A percentile compares a stretch with the other conserved stretches of the same genome.
phyloP scores from a whole-genome alignment of 2,113 vertebrate genomes.

The Saimiri boliviensis region DNA sequence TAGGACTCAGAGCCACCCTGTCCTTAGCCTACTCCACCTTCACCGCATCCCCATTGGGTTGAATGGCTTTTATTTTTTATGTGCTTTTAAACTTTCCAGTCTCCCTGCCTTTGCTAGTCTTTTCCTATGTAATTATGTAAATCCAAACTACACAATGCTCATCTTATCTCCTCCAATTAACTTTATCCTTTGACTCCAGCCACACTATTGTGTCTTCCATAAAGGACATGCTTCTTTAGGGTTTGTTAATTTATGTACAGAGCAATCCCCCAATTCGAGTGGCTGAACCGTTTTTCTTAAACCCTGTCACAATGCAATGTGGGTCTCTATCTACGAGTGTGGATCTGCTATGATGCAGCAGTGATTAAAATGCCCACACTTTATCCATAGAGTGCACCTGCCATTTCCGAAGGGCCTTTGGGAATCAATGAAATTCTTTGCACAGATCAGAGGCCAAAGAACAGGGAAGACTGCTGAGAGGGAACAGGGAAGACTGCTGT shows the following conservation, averaged over 20 bases:
- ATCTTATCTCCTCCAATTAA: not conserved
- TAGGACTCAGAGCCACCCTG: no score
- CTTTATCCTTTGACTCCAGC: not conserved
- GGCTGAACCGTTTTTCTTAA: not conserved
- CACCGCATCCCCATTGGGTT: accelerated
- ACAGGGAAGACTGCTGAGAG: not conserved
- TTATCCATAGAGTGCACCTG: not conserved
- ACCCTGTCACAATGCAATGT: no score
- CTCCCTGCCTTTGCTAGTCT: not conserved
- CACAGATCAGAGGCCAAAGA: not conserved
- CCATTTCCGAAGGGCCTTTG: not conserved
- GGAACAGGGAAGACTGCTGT: not conserved
- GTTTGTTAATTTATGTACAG: not conserved
- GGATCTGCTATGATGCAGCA: not conserved
- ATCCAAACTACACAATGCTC: not conserved
- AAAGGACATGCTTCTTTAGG: not conserved
- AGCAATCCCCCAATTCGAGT: not conserved
- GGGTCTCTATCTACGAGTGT: not conserved
- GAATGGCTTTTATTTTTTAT: not conserved
- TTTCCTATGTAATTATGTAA: not conserved
- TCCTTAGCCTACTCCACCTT: not conserved
- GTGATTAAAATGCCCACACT: not conserved
- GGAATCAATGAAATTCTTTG: not conserved
- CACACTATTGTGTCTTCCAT: not conserved
- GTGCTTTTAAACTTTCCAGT: not conserved